These are phyloP conservation scores for Diploscapter pachys DNA, from an alignment of 1,140 invertebrate species.

Conservation along the genomic window DNA sequence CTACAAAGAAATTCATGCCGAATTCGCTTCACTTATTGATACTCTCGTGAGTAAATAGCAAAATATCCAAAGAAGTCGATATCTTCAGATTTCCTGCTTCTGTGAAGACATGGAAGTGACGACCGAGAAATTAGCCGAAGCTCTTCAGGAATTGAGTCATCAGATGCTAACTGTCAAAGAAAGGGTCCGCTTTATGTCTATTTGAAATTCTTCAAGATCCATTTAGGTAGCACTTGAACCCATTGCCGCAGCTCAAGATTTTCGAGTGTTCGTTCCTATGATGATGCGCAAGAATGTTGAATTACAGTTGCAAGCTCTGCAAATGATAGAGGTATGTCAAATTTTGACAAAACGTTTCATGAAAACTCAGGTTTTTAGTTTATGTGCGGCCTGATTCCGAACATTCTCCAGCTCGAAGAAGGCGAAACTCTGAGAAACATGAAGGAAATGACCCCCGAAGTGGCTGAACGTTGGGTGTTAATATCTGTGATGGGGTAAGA, in stretches of 20 bases:
- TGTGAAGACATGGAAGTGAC: no score
- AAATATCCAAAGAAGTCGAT: no score
- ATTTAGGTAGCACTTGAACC: slow-evolving; percentile 72
- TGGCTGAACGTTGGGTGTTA: slow-evolving; percentile 48
- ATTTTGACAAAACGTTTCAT: slow-evolving; percentile 1
- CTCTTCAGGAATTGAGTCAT: no score
- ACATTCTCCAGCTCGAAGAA: slow-evolving; percentile 49
- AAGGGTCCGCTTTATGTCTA: no score
- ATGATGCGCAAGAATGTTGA: slow-evolving; percentile 93
- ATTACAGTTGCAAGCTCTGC: slow-evolving; percentile 82
- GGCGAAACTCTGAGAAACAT: slow-evolving; percentile 39
- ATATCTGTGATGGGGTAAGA: slow-evolving; percentile 50
- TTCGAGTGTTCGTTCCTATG: slow-evolving; percentile 83
- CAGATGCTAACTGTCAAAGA: no score
- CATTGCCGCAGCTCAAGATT: slow-evolving; percentile 89
- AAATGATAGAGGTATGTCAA: slow-evolving; percentile 72
- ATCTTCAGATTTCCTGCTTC: no score
- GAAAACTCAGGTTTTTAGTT: slow-evolving; percentile 38
- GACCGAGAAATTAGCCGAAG: no score
- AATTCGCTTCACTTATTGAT: no score
- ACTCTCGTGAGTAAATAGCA: no score
- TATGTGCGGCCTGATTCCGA: slow-evolving; percentile 53
- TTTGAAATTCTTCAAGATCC: no score
- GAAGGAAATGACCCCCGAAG: slow-evolving; percentile 42
- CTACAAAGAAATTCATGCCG: no score